Evolutionary conservation across 92 coral and sea anemone genomes (phyloP), one percentile per base, ranked within the genome.

Genomic region (Palythoa heliodiscus): DNA sequence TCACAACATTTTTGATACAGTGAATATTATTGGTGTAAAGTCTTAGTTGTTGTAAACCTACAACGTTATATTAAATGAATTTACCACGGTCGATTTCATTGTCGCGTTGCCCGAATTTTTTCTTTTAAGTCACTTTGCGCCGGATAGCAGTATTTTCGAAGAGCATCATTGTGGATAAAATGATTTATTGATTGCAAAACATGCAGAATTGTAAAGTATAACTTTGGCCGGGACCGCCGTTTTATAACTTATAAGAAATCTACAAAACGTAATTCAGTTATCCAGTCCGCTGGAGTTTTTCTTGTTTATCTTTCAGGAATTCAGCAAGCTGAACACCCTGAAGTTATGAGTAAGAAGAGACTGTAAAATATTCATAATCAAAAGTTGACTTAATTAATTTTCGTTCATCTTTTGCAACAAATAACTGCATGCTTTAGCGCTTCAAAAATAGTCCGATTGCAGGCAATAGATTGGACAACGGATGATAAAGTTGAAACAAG

Each of bases 11-110:
- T 50, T 71, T 71, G 20, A 40, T 38, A 71, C 29, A 29, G 9
- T 73, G 76, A 39, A 71, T 73, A 43, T 70, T 47, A 20, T 47
- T n/a, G 29, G 58, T 48, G 48, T 48, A 50, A 47, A 73, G 77
- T 17, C 38, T n/a, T 73, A 47, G 23, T 20, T 73, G 15, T 47
- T 52, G 58, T 43, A 73, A 19, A 25, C 37, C 58, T 48, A 19
- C 57, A 73, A 20, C 68, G 20, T 17, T 61, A 19, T 15, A 61
- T 8, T 61, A 61, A 61, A n/a, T 3, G 23, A 61, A 61, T 61
- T 61, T 61, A 19, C 9, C 68, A 61, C 9, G 16, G 68, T 20
- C 64, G 35, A 29, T 1, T 29, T 43, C 9, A 61, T 16, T 55
- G 61, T 55, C 16, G 14, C 19, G 14, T 55, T 55, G 15, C 4